phyloP scores from a whole-genome alignment of 1,140 invertebrate genomes.

The Drosophila novamexicana region DNA sequence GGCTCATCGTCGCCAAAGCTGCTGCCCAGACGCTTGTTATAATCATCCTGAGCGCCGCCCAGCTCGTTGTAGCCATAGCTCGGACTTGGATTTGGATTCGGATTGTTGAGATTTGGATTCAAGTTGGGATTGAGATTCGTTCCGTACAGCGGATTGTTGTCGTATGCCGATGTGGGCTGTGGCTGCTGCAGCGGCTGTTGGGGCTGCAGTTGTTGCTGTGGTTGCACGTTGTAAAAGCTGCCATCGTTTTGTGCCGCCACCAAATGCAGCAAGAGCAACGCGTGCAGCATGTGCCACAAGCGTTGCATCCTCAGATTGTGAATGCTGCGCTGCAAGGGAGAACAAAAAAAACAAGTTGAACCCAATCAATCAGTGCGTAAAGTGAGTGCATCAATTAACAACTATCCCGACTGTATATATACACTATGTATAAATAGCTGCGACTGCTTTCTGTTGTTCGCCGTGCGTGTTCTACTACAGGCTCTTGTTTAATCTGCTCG shows the following conservation, averaged over 20 bases:
- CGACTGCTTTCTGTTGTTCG: constrained; percentile 15
- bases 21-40: constrained; percentile 50
- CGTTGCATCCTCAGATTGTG: constrained; percentile 45
- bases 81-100: constrained; percentile 31
- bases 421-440: constrained; percentile 48
- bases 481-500: constrained; percentile 16
- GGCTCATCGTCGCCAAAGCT: constrained; percentile 59
- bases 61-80: constrained; percentile 63
- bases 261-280: constrained; percentile 46
- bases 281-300: constrained; percentile 65
- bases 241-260: constrained; percentile 53
- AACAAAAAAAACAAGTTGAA: constrained; percentile 4
- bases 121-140: constrained; percentile 24
- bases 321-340: constrained; percentile 26
- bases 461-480: constrained; percentile 23
- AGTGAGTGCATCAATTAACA: constrained; percentile 47
- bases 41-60: constrained; percentile 55
- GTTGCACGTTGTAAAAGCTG: constrained; percentile 55
- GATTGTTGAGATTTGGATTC: constrained; percentile 23
- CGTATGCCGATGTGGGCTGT: constrained; percentile 38
- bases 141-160: constrained; percentile 41
- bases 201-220: constrained; percentile 41
- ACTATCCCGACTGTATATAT: constrained; percentile 12
- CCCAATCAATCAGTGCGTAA: constrained; percentile 31
- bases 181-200: constrained; percentile 25